These are phyloP conservation scores for Pseudochaenichthys georgianus DNA, from an alignment of 2,797 vertebrate genomes.

Conservation along the genomic window DNA sequence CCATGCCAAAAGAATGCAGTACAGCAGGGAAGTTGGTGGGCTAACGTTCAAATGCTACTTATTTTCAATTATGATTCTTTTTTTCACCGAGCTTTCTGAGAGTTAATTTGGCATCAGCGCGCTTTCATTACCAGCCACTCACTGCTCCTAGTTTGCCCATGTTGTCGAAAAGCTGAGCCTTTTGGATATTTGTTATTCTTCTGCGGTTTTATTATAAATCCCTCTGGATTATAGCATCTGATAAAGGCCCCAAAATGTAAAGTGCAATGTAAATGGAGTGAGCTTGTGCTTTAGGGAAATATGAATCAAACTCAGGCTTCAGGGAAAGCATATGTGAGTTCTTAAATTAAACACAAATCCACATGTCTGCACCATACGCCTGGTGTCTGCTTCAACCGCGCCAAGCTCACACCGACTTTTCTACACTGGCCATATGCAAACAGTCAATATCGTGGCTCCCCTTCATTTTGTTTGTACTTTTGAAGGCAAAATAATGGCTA, in stretches of 20 bases:
- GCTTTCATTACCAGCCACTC: slow-evolving; percentile 56
- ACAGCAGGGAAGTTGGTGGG: slow-evolving; percentile 28
- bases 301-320: slow-evolving; percentile 58
- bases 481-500: slow-evolving; percentile 84
- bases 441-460: slow-evolving; percentile 76
- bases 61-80: slow-evolving; percentile 62
- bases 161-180: slow-evolving; percentile 44
- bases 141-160: slow-evolving; percentile 51
- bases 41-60: slow-evolving; percentile 45
- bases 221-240: slow-evolving; percentile 54
- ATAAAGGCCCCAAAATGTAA: slow-evolving; percentile 62
- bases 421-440: slow-evolving; percentile 74
- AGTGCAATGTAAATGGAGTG: slow-evolving; percentile 60
- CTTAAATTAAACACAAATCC: slow-evolving; percentile 70
- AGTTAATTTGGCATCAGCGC: slow-evolving; percentile 61
- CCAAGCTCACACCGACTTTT: slow-evolving; percentile 69
- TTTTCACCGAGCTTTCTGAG: slow-evolving; percentile 49
- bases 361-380: slow-evolving; percentile 64
- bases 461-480: slow-evolving; percentile 85
- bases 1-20: slow-evolving; percentile 18
- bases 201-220: slow-evolving; percentile 63
- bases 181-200: slow-evolving; percentile 68
- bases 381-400: slow-evolving; percentile 50
- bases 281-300: slow-evolving; percentile 50
- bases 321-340: slow-evolving; percentile 66